These are phyloP conservation scores for Allolobophora icterica DNA, from an alignment of 2,888 invertebrate species.

Conservation along the genomic window DNA sequence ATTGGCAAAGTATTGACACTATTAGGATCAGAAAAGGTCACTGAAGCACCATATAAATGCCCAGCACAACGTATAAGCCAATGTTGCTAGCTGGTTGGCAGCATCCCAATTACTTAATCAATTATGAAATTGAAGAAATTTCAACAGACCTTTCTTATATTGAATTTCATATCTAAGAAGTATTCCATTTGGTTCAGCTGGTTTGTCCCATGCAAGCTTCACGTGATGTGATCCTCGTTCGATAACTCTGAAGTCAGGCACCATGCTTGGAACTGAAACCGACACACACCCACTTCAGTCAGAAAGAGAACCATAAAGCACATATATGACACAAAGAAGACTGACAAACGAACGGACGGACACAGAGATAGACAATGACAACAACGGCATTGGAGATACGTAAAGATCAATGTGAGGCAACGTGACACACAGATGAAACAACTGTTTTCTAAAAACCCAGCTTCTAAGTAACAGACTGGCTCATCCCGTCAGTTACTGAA, in stretches of 20 bases:
- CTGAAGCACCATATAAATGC: too few relatives aligned
- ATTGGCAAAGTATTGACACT: background rate
- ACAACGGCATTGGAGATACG: background rate
- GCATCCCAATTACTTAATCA: background rate
- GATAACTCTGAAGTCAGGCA: constrained; percentile 43
- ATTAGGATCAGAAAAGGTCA: too few relatives aligned
- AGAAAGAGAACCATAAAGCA: background rate
- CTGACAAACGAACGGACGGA: too few relatives aligned
- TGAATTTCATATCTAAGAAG: constrained; percentile 89
- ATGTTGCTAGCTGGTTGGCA: too few relatives aligned
- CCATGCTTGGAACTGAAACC: constrained; percentile 48
- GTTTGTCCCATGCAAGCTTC: constrained; percentile 81
- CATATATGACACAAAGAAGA: background rate
- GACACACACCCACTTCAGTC: background rate
- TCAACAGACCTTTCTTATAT: constrained; percentile 74
- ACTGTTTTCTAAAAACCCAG: background rate
- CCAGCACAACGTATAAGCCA: background rate
- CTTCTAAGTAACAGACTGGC: background rate
- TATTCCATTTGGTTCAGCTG: constrained; percentile 87
- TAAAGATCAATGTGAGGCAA: background rate
- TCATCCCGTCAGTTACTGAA: too few relatives aligned
- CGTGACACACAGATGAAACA: too few relatives aligned
- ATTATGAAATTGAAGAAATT: background rate
- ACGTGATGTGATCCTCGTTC: constrained; percentile 58
- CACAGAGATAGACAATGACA: too few relatives aligned